Conservation (phyloP, 1,140 invertebrate species). For the Drosophila lacertosa region DNA sequence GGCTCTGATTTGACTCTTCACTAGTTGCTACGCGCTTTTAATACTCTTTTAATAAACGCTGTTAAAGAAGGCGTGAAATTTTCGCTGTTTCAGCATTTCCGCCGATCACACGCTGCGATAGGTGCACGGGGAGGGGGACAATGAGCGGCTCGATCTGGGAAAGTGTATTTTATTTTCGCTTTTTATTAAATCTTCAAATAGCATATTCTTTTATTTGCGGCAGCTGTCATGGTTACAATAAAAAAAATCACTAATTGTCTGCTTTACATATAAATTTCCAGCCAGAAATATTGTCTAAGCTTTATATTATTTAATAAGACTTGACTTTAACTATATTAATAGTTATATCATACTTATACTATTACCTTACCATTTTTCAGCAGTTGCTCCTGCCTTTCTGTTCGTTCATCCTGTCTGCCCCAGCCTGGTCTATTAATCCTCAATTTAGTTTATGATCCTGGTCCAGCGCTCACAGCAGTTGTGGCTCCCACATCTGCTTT, state of each 20-base stretch:
- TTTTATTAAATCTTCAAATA: conserved; percentile 53
- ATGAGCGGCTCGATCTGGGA: conserved; percentile 5
- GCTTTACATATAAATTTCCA: too few species aligned
- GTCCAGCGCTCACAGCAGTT: conserved; percentile 27
- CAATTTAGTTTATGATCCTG: conserved; percentile 12
- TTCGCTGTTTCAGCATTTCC: conserved; percentile 74
- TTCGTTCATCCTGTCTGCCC: neutral
- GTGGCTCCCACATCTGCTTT: conserved; percentile 26
- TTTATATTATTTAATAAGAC: neutral
- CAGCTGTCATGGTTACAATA: conserved; percentile 39
- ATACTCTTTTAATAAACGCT: conserved; percentile 77
- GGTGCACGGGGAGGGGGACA: conserved; percentile 16
- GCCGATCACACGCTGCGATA: conserved; percentile 55
- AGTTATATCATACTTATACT: neutral
- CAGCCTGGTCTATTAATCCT: conserved; percentile 17
- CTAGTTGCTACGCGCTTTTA: conserved; percentile 53
- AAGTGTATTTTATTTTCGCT: conserved; percentile 13
- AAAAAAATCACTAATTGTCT: conserved; percentile 2
- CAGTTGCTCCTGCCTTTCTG: neutral
- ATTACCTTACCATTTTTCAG: neutral
- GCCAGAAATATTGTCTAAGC: neutral
- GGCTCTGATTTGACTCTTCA: conserved; percentile 74
- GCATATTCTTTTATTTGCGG: conserved; percentile 37
- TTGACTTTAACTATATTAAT: neutral
- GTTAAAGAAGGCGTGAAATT: conserved; percentile 81